Evolutionary conservation across 2,797 vertebrate genomes (phyloP).

Genomic region (Muscicapa striata): DNA sequence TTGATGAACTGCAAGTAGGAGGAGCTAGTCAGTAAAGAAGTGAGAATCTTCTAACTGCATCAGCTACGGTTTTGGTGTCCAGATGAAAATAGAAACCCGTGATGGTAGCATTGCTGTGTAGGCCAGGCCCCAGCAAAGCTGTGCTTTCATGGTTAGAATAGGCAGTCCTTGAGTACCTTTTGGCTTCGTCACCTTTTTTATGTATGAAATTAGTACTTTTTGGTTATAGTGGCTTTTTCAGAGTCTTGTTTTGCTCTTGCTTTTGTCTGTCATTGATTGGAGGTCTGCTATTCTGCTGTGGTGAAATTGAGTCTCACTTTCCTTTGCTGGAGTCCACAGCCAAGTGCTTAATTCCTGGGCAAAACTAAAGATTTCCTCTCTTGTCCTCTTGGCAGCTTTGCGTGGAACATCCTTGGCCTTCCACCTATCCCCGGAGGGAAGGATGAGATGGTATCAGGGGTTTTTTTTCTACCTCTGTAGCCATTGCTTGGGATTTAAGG

Average conservation of each 20-base stretch:
- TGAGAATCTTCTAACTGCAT: neutral
- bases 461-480: neutral
- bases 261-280: neutral
- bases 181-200: neutral
- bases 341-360: neutral
- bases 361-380: neutral
- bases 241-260: neutral
- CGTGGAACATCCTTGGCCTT: neutral
- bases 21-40: neutral
- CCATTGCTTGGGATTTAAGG: slow-evolving; percentile 4
- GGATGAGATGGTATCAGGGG: neutral
- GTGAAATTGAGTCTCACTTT: neutral
- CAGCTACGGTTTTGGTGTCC: neutral
- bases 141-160: neutral
- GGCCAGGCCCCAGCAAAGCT: neutral
- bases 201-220: neutral
- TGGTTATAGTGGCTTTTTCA: neutral
- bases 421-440: neutral
- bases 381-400: neutral
- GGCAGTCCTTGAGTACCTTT: neutral
- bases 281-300: neutral
- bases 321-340: neutral
- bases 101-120: neutral
- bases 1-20: neutral
- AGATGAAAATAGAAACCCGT: neutral